These are phyloP conservation scores for Spea bombifrons DNA, from an alignment of 2,113 vertebrate genomes.

Conservation along the genomic window DNA sequence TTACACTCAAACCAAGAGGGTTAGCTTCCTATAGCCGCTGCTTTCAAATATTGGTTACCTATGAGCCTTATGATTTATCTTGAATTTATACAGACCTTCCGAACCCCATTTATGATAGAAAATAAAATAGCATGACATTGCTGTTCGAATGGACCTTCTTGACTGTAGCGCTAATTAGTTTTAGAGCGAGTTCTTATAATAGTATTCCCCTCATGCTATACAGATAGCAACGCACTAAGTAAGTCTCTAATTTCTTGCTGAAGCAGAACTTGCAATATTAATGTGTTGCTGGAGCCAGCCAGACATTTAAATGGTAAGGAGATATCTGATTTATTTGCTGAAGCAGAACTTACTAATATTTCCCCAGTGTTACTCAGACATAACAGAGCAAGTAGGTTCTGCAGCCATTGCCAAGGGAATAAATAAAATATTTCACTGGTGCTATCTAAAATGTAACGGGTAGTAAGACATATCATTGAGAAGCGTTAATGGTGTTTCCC, in stretches of 20 bases:
- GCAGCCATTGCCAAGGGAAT: slow-evolving; percentile 25
- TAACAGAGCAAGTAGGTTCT: slow-evolving; percentile 35
- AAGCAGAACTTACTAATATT: slow-evolving; percentile 46
- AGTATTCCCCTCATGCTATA: background rate
- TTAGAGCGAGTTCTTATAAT: slow-evolving; percentile 7
- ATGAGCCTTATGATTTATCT: too few species aligned
- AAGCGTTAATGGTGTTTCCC: slow-evolving; percentile 37
- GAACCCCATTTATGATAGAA: too few species aligned
- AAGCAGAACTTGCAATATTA: slow-evolving; percentile 28
- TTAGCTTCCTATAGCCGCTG: too few species aligned
- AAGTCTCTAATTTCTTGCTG: slow-evolving; percentile 5
- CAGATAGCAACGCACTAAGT: slow-evolving; percentile 3
- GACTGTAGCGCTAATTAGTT: slow-evolving; percentile 4
- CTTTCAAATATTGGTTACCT: too few species aligned
- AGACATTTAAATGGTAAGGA: slow-evolving; percentile 37
- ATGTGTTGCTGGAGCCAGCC: slow-evolving; percentile 17
- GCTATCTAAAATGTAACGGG: slow-evolving; percentile 30
- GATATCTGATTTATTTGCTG: slow-evolving; percentile 42
- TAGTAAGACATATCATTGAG: slow-evolving; percentile 22
- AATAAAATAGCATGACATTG: background rate
- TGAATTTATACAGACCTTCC: too few species aligned
- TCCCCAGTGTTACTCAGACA: slow-evolving; percentile 26
- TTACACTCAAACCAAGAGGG: too few species aligned
- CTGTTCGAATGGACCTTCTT: background rate
- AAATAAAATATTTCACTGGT: slow-evolving; percentile 39